Base-by-base conservation (phyloP, 2,888 invertebrate genomes). In the Agonum fuliginosum region DNA sequence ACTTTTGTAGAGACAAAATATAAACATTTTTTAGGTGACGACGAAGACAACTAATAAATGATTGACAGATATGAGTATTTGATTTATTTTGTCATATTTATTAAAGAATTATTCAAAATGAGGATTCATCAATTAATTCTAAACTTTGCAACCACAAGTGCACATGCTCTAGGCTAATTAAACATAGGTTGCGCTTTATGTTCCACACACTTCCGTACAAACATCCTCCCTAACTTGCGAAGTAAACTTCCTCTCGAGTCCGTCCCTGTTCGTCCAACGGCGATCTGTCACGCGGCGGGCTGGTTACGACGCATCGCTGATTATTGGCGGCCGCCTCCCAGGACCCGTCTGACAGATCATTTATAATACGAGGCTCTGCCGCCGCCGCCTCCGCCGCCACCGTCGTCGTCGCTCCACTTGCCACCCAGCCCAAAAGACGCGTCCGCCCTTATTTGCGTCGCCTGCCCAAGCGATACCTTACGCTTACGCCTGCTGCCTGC, bases 271-370 rank as follows among this genome's bases (percentile, higher is more conserved):
- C 30, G 17, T 14, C 58, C 30, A 62, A 17, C 17, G 46, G 46
- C 74, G 65, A 74, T 74, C 62, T 74, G 62, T 74, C 74, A 74
- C 74, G 27, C 65, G 46, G 43, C 65, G 65, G 30, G 62, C 74
- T 74, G 74, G 62, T 74, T 65, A 74, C 62, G 74, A 74, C 74
- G 74, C 74, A 74, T 74, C 74, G 74, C 74, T 74, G 74, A 74
- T 65, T 74, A 74, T 74, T 74, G 74, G 74, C 65, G 62, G 65
- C 74, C 74, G 74, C 74, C 74, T 46, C 65, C 65, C 30, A 74
- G 74, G 65, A 43, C 24, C 19, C 62, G 14, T 10, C 46, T 74
- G 74, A 65, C 74, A 74, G 74, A 74, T 74, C 74, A 74, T 74
- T 74, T 74, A 74, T 74, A 74, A 74, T 74, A 46, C 74, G 62